These are phyloP conservation scores for Volucella bombylans DNA, from an alignment of 2,888 invertebrate species.

Conservation along the genomic window DNA sequence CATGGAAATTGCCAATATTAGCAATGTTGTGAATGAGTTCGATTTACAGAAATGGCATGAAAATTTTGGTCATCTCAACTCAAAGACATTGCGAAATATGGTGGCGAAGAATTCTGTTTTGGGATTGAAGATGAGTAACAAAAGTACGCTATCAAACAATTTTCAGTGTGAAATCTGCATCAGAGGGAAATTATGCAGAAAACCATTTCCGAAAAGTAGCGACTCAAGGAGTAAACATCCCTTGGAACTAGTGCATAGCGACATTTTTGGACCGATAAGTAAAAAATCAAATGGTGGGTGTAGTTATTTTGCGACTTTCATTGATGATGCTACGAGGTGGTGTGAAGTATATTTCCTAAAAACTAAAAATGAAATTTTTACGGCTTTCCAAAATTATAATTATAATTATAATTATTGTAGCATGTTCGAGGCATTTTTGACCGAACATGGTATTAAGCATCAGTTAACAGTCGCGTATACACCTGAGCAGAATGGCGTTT, in stretches of 20 bases:
- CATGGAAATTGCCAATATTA: too few species aligned
- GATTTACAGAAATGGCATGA: too few species aligned
- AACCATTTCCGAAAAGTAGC: constrained; percentile 2
- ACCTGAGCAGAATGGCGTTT: constrained; percentile 18
- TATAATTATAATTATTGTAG: background rate
- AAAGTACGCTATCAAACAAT: background rate
- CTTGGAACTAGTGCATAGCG: too few species aligned
- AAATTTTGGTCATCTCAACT: background rate
- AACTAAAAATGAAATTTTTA: background rate
- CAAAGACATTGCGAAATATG: constrained; percentile 3
- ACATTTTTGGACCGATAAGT: constrained; percentile 10
- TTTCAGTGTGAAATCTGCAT: constrained; percentile 11
- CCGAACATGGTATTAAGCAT: constrained; percentile 6
- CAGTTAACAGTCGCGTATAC: constrained; percentile 18
- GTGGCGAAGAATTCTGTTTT: background rate
- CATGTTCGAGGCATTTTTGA: background rate
- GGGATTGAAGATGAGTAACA: background rate
- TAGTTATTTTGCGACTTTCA: constrained; percentile 17
- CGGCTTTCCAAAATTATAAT: constrained; percentile 3
- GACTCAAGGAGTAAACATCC: background rate
- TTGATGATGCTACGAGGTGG: constrained; percentile 19
- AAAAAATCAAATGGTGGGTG: constrained; percentile 13
- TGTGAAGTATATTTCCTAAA: constrained; percentile 20
- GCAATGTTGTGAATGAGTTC: too few species aligned
- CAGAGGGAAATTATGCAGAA: background rate